phyloP scores from a whole-genome alignment of 1,140 invertebrate species.

The Colletes latitarsis region DNA sequence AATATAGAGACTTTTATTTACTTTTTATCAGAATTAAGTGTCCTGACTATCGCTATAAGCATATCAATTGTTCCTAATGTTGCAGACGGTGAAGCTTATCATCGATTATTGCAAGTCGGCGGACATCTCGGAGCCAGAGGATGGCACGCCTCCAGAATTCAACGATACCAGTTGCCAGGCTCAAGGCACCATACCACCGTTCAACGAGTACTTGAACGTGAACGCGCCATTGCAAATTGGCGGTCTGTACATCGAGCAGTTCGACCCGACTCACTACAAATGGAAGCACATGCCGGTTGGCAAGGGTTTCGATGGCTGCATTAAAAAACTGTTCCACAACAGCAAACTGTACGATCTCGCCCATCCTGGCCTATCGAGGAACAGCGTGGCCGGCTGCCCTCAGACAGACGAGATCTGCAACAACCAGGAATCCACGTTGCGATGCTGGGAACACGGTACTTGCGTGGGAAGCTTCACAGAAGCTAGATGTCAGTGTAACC shows the following conservation, averaged over 20 bases:
- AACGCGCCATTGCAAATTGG: constrained; percentile 97
- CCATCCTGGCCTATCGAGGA: constrained; percentile 90
- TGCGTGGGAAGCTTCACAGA: constrained; percentile 95
- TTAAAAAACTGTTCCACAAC: constrained; percentile 97
- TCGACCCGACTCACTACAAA: constrained; percentile 91
- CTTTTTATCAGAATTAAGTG: background rate
- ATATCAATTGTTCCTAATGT: constrained; percentile 16
- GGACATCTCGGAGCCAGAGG: constrained; percentile 92
- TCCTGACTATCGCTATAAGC: background rate
- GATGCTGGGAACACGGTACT: constrained; percentile 94
- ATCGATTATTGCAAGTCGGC: constrained; percentile 95
- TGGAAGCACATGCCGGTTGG: constrained; percentile 93
- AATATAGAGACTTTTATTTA: background rate
- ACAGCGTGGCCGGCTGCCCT: constrained; percentile 93
- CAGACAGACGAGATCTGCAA: constrained; percentile 94
- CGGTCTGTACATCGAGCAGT: constrained; percentile 92
- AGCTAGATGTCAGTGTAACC: constrained; percentile 94
- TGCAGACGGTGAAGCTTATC: constrained; percentile 90
- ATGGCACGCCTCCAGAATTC: constrained; percentile 92
- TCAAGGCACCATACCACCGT: constrained; percentile 92
- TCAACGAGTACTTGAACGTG: constrained; percentile 98
- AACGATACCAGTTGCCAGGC: constrained; percentile 94
- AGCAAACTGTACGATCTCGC: constrained; percentile 97
- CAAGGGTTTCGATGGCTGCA: constrained; percentile 96
- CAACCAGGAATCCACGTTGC: constrained; percentile 89